phyloP scores from a whole-genome alignment of 1,140 invertebrate genomes.

The Epicauta chinensis region DNA sequence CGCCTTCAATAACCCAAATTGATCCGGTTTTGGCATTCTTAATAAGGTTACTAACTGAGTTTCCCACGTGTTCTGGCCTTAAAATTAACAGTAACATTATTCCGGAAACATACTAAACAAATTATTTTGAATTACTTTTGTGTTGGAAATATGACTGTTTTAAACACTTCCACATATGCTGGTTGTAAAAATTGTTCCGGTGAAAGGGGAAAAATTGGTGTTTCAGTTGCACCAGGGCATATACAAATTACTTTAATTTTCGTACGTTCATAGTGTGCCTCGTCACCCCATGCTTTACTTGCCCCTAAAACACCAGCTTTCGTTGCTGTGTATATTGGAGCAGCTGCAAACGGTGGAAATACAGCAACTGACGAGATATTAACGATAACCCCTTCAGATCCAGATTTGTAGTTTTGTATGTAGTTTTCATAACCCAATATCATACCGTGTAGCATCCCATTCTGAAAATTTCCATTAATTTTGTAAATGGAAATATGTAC shows the following conservation, averaged over 20 bases:
- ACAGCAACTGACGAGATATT: slow-evolving; percentile 28
- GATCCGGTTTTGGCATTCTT: slow-evolving; percentile 19
- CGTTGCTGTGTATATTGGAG: slow-evolving; percentile 30
- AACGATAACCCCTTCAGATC: slow-evolving; percentile 27
- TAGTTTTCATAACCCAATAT: slow-evolving; percentile 30
- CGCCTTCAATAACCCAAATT: slow-evolving; percentile 26
- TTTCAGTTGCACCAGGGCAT: slow-evolving; percentile 37
- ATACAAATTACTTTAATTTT: slow-evolving; percentile 37
- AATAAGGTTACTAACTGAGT: slow-evolving; percentile 17
- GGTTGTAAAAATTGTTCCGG: slow-evolving; percentile 1
- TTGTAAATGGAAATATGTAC: background rate
- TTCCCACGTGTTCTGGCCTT: slow-evolving; percentile 20
- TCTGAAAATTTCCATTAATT: slow-evolving; percentile 18
- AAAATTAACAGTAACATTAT: slow-evolving; percentile 4
- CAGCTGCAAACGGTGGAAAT: slow-evolving; percentile 5
- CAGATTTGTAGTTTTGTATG: slow-evolving; percentile 24
- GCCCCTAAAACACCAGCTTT: slow-evolving; percentile 29
- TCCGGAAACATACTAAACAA: background rate
- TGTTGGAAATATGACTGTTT: too few relatives aligned
- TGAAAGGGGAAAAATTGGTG: slow-evolving; percentile 22
- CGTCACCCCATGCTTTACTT: slow-evolving; percentile 19
- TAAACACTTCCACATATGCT: slow-evolving; percentile 3
- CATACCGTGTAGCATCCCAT: slow-evolving; percentile 25
- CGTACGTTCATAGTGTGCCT: slow-evolving; percentile 23
- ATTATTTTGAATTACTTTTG: background rate